phyloP scores from a whole-genome alignment of 1,140 invertebrate genomes.

The Lasioglossum baleicum region DNA sequence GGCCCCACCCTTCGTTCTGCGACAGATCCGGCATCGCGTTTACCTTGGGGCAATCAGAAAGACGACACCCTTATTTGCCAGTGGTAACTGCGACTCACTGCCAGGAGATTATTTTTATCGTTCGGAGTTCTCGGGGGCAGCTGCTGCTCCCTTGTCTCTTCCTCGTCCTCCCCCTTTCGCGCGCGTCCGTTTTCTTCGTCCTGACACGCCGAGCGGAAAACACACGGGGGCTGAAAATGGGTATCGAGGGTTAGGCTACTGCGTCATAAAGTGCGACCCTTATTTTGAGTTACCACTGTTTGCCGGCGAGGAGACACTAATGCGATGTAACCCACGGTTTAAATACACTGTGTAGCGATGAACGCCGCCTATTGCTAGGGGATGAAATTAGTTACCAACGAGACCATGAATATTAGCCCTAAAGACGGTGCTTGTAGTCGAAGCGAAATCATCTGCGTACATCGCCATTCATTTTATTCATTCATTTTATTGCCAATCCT shows the following conservation, averaged over 20 bases:
- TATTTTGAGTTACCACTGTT: not conserved
- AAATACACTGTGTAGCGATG: not conserved
- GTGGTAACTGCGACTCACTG: conserved; percentile 23
- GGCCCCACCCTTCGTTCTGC: too few species aligned
- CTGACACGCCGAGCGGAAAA: conserved; percentile 37
- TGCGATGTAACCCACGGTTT: not conserved
- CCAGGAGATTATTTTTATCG: conserved; percentile 53
- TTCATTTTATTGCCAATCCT: too few species aligned
- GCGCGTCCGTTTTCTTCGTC: conserved; percentile 42
- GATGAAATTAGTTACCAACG: too few species aligned
- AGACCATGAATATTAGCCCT: too few species aligned
- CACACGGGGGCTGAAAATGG: conserved; percentile 36
- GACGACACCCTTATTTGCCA: conserved; percentile 62
- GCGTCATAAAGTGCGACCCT: conserved; percentile 20
- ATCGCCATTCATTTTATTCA: too few species aligned
- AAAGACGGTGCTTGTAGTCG: too few species aligned
- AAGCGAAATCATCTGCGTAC: too few species aligned
- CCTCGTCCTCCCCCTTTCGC: conserved; percentile 13
- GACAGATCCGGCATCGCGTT: conserved; percentile 14
- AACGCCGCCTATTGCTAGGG: too few species aligned
- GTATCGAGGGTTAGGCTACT: not conserved
- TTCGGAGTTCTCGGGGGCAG: conserved; percentile 38
- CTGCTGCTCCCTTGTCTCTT: conserved; percentile 3
- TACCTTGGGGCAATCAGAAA: conserved; percentile 57
- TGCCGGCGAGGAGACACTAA: not conserved